Conservation (phyloP, 2,113 vertebrate genomes). For the Onychorhynchus coronatus region DNA sequence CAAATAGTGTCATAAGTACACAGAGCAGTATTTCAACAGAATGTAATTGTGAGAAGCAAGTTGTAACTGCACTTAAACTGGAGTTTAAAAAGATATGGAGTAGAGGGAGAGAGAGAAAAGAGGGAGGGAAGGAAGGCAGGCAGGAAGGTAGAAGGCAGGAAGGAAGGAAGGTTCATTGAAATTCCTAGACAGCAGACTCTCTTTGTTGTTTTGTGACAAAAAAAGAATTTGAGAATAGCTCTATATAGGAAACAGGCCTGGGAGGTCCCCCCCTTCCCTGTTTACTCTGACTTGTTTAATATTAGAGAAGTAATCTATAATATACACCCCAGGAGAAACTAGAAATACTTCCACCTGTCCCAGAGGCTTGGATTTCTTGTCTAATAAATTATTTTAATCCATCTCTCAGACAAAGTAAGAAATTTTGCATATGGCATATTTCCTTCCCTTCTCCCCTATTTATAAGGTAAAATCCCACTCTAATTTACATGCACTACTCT, state of each 20-base stretch:
- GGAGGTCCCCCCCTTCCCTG: fast-evolving
- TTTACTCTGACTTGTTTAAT: neutral
- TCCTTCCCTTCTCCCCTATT: neutral
- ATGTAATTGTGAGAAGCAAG: neutral
- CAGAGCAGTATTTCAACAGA: neutral
- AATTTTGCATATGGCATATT: neutral
- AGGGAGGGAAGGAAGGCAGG: too few species aligned
- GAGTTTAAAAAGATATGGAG: neutral
- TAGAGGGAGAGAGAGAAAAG: fast-evolving
- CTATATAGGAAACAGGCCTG: neutral
- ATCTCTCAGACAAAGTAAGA: neutral
- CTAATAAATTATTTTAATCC: slow-evolving; percentile 15
- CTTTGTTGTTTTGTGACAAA: neutral
- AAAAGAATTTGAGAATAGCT: neutral
- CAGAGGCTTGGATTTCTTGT: neutral
- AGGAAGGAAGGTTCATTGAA: neutral
- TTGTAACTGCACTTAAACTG: neutral
- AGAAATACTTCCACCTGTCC: slow-evolving; percentile 1
- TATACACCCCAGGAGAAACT: neutral
- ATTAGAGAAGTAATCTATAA: neutral
- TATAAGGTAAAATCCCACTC: neutral
- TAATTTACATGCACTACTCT: neutral
- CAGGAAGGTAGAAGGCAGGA: fast-evolving
- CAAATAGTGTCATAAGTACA: neutral
- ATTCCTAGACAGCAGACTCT: neutral